Conservation (phyloP, 2,113 vertebrate genomes). For the Anser brachyrhynchus region DNA sequence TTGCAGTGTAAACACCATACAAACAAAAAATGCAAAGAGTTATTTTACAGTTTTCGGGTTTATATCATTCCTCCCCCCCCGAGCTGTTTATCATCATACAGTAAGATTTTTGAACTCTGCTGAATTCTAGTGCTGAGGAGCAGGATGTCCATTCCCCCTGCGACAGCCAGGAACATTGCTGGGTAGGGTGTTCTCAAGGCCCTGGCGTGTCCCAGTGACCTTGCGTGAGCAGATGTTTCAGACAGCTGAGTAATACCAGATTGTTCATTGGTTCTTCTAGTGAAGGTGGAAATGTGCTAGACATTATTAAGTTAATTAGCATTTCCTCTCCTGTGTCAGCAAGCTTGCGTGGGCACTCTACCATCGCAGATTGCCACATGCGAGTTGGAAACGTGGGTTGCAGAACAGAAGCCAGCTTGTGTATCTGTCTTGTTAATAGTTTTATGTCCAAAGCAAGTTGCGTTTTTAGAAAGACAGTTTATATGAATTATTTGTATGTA, state of each 20-base stretch:
- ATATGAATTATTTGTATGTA: neutral
- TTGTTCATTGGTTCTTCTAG: neutral
- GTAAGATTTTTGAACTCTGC: neutral
- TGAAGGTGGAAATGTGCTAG: neutral
- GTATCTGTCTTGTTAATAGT: neutral
- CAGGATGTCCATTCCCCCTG: neutral
- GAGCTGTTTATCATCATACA: neutral
- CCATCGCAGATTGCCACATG: neutral
- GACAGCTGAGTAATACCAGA: neutral
- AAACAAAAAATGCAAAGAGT: neutral
- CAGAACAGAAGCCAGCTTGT: neutral
- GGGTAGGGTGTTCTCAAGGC: rapidly evolving
- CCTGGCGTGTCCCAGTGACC: neutral
- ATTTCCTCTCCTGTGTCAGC: neutral
- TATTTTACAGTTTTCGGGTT: neutral
- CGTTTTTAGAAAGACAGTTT: rapidly evolving
- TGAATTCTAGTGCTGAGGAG: rapidly evolving
- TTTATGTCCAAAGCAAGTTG: neutral
- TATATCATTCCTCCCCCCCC: neutral
- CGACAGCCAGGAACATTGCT: rapidly evolving
- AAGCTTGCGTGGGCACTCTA: neutral
- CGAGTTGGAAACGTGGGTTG: neutral
- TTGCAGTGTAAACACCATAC: neutral
- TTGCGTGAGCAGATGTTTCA: neutral
- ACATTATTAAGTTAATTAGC: neutral